Base-by-base conservation (phyloP, 2,113 vertebrate genomes). In the Loxodonta africana region DNA sequence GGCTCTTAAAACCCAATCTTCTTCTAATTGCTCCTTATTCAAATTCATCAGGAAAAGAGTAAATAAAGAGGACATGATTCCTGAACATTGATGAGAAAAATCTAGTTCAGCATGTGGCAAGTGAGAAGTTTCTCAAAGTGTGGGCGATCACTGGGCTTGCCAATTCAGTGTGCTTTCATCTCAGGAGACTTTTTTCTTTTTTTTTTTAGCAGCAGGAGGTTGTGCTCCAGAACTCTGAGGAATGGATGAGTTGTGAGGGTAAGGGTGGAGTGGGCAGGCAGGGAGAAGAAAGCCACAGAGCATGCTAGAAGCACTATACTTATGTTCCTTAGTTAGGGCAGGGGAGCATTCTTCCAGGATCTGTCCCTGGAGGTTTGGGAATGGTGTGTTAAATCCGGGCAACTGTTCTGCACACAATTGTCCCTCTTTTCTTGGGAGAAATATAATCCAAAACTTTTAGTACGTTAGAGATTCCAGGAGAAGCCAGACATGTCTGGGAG, bases 401-500 rank as follows among this genome's bases (percentile, higher is more conserved):
- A 76, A 26, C 37, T 83, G 46, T 82, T 83, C 33, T 90, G 37
- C 33, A 86, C 23, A 73, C 9, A 83, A 33, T 83, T 73, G 77
- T 81, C 21, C 21, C 63, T 92, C 41, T 30, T 94, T 95, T 25
- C 51, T 83, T 57, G n/a, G 14, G 85, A 84, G 28, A 92, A 90
- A 87, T 78, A 77, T 20, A 76, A 84, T 37, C 71, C 21, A 86
- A 92, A 92, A 76, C 48, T 95, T 95, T 21, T 77, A 44, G 77
- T 80, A 33, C 93, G 1, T 90, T 91, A 89, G 6, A 83, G 51
- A 96, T 81, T 71, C 53, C 69, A 94, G 86, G 37, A 87, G 57
- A 80, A 74, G 21, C 37, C 63, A 94, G 78, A 67, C 26, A 95
- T 88, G 83, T 76, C 23, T 60, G 41, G 89, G 37, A 97, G 53